A percentile compares a stretch with the other conserved stretches of the same genome.
Conservation (phyloP, 2,797 vertebrate genomes). For the Sternarchorhynchus goeldii region DNA sequence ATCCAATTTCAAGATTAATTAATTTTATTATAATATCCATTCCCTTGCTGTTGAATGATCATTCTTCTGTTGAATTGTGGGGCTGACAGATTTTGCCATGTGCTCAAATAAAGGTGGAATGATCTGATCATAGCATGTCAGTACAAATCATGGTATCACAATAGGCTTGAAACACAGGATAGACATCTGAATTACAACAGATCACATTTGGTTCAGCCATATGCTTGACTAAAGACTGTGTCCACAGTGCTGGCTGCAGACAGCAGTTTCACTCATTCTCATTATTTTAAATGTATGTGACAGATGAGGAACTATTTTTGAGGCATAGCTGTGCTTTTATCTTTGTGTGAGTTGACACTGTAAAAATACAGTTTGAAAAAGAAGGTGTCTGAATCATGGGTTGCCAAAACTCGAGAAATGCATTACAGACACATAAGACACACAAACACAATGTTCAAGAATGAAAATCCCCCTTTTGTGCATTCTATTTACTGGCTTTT, state of each 20-base stretch:
- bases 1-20: not conserved
- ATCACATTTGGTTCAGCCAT: no score
- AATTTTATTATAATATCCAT: not conserved
- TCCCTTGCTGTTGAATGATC: not conserved
- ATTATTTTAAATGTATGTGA: no score
- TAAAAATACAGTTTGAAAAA: not conserved
- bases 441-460: constrained; percentile 44
- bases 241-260: no score
- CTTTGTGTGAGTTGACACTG: no score
- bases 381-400: constrained; percentile 9
- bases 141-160: not conserved
- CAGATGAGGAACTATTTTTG: no score
- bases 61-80: not conserved
- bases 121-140: not conserved
- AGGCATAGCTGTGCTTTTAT: no score
- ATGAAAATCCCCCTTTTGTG: constrained; percentile 38
- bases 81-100: not conserved
- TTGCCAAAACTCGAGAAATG: constrained; percentile 34
- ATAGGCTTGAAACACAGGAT: not conserved
- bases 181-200: no score
- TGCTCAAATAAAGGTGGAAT: not conserved
- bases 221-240: no score
- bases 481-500: constrained; percentile 45
- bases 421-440: constrained; percentile 33
- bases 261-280: no score